Evolutionary conservation across 2,797 vertebrate species (phyloP), one percentile per base, ranked within the genome.

Genomic region (Myoxocephalus aenaeus): DNA sequence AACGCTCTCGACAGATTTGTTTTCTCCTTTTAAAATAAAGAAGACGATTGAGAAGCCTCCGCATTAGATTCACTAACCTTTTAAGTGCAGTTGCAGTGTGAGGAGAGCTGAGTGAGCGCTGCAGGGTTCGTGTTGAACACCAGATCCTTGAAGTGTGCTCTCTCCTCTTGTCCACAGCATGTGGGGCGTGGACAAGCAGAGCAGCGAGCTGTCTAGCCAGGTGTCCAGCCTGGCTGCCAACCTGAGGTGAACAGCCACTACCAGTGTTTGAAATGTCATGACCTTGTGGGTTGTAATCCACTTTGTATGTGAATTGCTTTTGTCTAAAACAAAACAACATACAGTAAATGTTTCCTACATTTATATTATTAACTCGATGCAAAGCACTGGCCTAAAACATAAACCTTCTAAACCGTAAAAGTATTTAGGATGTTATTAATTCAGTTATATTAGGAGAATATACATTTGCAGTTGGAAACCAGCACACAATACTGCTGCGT

Each of bases 171-270:
- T 95, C 94, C 90, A 93, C 95, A 96, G 95, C 94, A 96, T 96
- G 95, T 96, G 95, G 95, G 94, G 95, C 76, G 68, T 95, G 94
- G 95, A 96, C 92, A 96, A 95, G 94, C 95, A 96, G 93, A 92
- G 89, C 93, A 94, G 93, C 87, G 95, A 96, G 90, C 94, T 95
- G 94, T 94, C 91, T 94, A 95, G 92, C 94, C 95, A 95, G 92
- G 94, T 95, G 91, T 96, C 95, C 92, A 92, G 93, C 90, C 93
- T 96, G 91, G 94, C 95, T 79, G 93, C 95, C 92, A 96, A 95
- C 91, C 92, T 95, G 93, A 96, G 95, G 95, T 96, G 95, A 96
- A 93, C 87, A 86, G 87, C 88, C 88, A 90, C 84, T 83, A 64
- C 76, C 84, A 86, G 89, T 90, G 90, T 91, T 81, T 92, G 92